Base-by-base conservation (phyloP, 2,113 vertebrate genomes). In the Todiramphus saurophagus region DNA sequence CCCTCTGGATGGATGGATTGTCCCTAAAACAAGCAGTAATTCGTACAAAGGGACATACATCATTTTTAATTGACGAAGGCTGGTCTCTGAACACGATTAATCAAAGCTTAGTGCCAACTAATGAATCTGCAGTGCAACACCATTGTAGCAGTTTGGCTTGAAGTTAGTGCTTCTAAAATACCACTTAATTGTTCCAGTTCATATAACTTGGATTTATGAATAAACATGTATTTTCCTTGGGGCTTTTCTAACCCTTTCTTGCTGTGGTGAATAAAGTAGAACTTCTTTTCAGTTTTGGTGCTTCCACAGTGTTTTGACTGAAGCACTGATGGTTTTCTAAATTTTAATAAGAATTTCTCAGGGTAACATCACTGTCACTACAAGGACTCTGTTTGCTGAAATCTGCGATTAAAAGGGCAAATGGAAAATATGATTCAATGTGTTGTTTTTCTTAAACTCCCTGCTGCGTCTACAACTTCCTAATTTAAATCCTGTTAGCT, bases 41-140 rank as follows among this genome's bases (percentile, higher is more conserved):
- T 97, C 97, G 91, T 94, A 97, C 93, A 97, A 96, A 96, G 96
- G 97, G 93, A 95, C 97, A 98, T 99, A 97, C 97, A 98, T 99
- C 98, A 99, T 97, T 98, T 98, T 98, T 99, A 99, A 99, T 98
- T 98, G 98, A 98, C 90, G 82, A 95, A 95, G 85, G 88, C 87
- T 94, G 87, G 96, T 98, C 97, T 95, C 98, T 60, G 82, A 98
- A 97, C 82, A 96, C 35, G 2, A 96, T 93, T 97, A 98, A 98
- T 98, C 94, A 94, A 98, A 98, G 96, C 58, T 90, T 90, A 96
- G 97, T 97, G 94, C 93, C 75, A 89, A 63, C 90, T 97, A 98
- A 98, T 98, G 92, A 98, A 94, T 95, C 89, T 92, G 87, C 96
- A 88, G 62, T 91, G 78, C 94, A 80, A 97, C 95, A 96, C 51